Base-by-base conservation (phyloP, 2,888 invertebrate genomes). In the Pristionchus fissidentatus region DNA sequence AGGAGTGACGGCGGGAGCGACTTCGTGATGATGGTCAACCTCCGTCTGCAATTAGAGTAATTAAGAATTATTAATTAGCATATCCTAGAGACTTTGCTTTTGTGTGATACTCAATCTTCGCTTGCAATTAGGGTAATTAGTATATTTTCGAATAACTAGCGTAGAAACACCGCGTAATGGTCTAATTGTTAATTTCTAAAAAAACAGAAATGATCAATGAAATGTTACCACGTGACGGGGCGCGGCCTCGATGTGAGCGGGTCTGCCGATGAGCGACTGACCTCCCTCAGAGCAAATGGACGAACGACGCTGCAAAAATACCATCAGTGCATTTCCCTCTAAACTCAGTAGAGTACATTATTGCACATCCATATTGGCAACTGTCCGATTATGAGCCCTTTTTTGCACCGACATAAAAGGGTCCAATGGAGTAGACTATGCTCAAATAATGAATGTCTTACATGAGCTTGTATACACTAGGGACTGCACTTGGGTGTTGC, bases 251-350 rank as follows among this genome's bases (percentile, higher is more conserved):
- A 57, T 43, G 43, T 38, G 38, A 35, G 79, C 79, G 57, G 41
- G 41, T 10, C 57, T 35, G 7, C 79, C 79, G 13, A 77, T 77
- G 5, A 77, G 49, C 32, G 75, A 77, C 49, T 77, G 75, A 15
- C 75, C 75, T 5, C 49, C 75, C 15, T 77, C 49, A 49, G 75
- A 77, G 49, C 46, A 22, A 32, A 77, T 35, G 8, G 75, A 77
- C 0, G 75, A 77, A 49, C 75, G 75, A 49, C 75, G 75, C 75
- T 77, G 49, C 1, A 77, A 49, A 0, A 1, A 32, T 60, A 32
- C 32, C 13, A 22, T 57, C 57, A 57, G n/a, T 55, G 15, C 22
- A 55, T n/a, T n/a, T n/a, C n/a, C n/a, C n/a, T n/a, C n/a, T n/a
- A n/a, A n/a, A n/a, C n/a, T n/a, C n/a, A n/a, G n/a, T n/a, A n/a